These are phyloP conservation scores for Thermophis baileyi DNA, from an alignment of 2,113 vertebrate species.

Conservation along the genomic window DNA sequence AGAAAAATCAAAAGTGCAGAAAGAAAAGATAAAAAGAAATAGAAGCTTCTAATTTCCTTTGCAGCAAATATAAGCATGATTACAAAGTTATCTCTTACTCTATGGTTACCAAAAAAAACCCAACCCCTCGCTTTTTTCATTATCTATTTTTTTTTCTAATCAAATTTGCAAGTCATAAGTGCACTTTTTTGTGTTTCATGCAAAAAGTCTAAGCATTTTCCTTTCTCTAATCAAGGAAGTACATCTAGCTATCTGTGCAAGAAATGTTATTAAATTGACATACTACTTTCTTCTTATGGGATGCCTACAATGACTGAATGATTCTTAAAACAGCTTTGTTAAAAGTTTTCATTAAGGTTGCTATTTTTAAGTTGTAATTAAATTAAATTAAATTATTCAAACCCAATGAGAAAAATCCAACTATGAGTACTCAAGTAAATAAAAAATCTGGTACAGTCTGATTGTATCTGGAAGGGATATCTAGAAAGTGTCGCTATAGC, in stretches of 20 bases:
- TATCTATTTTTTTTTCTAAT: neutral
- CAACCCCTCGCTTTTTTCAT: neutral
- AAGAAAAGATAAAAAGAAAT: neutral
- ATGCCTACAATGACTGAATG: neutral
- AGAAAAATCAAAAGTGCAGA: neutral
- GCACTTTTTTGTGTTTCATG: neutral
- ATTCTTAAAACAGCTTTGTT: neutral
- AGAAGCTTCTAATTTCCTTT: neutral
- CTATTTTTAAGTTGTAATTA: neutral
- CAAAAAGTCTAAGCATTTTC: neutral
- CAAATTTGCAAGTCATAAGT: neutral
- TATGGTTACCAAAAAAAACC: neutral
- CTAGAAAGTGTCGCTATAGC: neutral
- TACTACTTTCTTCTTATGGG: neutral
- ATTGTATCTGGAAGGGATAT: neutral
- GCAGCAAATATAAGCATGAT: neutral
- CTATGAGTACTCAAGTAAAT: neutral
- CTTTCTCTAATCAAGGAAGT: neutral
- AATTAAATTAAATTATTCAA: neutral
- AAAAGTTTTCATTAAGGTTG: neutral
- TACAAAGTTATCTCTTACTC: neutral
- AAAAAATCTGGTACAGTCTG: neutral
- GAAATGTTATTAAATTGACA: neutral
- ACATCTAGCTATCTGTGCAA: neutral
- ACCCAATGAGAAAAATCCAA: neutral